phyloP scores from a whole-genome alignment of 2,113 vertebrate species.

The Labeo rohita region DNA sequence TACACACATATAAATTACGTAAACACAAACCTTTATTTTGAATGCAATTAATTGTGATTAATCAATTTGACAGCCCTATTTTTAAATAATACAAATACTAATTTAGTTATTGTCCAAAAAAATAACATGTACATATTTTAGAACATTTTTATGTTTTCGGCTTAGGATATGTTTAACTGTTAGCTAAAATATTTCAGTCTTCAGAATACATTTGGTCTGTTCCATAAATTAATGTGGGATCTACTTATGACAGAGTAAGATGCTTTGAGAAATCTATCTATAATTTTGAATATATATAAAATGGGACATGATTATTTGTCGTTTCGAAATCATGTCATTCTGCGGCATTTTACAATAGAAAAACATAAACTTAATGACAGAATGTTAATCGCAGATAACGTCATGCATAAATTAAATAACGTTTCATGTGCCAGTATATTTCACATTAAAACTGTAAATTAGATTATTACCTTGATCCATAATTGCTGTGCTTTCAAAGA shows the following conservation, averaged over 20 bases:
- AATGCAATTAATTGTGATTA: too few relatives aligned
- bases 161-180: too few relatives aligned
- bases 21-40: too few relatives aligned
- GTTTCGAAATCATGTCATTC: not conserved
- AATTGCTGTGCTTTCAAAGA: not conserved
- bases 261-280: not conserved
- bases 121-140: not conserved
- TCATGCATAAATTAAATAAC: not conserved
- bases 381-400: not conserved
- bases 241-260: not conserved
- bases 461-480: slow-evolving; percentile 68
- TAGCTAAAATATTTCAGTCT: too few relatives aligned
- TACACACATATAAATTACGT: too few relatives aligned
- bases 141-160: not conserved
- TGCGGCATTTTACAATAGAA: not conserved
- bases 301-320: too few relatives aligned
- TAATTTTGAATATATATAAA: not conserved
- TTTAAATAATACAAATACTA: not conserved
- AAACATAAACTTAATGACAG: not conserved
- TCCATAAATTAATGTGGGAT: not conserved
- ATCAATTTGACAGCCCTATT: too few relatives aligned
- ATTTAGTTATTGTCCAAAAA: not conserved
- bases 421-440: not conserved
- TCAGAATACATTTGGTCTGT: not conserved
- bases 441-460: not conserved